A percentile compares a stretch with the other conserved stretches of the same genome.
Conservation (phyloP, 2,113 vertebrate genomes). For the Morone chrysops region DNA sequence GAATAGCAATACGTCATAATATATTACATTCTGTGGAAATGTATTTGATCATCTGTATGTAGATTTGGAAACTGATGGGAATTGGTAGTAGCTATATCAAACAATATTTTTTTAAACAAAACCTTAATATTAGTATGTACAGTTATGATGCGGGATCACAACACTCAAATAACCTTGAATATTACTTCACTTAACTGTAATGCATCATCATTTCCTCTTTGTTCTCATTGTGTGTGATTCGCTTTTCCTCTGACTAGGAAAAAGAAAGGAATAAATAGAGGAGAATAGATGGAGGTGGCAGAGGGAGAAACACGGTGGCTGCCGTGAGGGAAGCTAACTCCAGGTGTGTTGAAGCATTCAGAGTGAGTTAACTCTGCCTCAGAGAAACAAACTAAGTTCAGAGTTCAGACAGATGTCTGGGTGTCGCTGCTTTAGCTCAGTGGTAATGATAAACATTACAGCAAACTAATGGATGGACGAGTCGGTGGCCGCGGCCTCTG, state of each 20-base stretch:
- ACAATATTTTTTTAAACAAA: neutral
- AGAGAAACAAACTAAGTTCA: constrained; percentile 47
- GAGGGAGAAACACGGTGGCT: constrained; percentile 22
- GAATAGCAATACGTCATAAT: neutral
- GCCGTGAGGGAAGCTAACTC: constrained; percentile 17
- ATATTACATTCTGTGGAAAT: neutral
- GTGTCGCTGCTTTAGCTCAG: constrained; percentile 34
- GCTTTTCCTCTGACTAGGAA: neutral
- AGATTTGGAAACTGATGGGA: neutral
- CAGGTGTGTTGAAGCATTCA: constrained; percentile 10
- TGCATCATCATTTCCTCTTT: constrained; percentile 32
- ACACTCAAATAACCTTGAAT: neutral
- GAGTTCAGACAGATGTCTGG: constrained; percentile 36
- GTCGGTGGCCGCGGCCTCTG: constrained; percentile 29
- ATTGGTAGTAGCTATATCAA: neutral
- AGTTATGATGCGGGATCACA: neutral
- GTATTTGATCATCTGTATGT: neutral
- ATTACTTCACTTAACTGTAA: neutral
- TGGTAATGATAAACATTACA: constrained; percentile 67
- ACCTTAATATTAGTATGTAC: neutral
- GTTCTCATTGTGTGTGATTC: neutral
- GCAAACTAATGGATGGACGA: constrained; percentile 57
- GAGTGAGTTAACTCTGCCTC: constrained; percentile 25
- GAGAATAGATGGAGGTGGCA: neutral
- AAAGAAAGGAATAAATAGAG: constrained; percentile 3